A percentile compares a stretch with the other conserved stretches of the same genome.
Evolutionary conservation across 2,888 invertebrate genomes (phyloP).

Genomic region (Tuberolachnus salignus): DNA sequence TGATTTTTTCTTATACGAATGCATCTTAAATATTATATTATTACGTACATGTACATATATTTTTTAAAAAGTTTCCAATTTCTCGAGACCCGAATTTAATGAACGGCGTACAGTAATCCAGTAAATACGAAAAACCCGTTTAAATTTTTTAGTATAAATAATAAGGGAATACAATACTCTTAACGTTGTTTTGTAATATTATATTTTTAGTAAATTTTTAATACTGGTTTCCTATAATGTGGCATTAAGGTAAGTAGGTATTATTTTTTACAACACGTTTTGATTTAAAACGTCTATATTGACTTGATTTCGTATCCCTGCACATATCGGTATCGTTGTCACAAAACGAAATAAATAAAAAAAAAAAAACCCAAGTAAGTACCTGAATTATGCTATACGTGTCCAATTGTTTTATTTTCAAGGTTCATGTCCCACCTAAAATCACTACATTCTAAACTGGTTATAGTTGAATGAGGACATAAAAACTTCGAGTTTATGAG

Average conservation of each 20-base stretch:
- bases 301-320: slow-evolving; percentile 1
- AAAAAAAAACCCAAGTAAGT: slow-evolving; percentile 31
- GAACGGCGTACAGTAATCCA: slow-evolving; percentile 15
- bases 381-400: slow-evolving; percentile 3
- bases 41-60: background rate
- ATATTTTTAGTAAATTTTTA: slow-evolving; percentile 7
- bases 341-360: slow-evolving; percentile 20
- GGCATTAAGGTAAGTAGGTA: background rate
- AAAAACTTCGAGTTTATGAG: slow-evolving; percentile 39
- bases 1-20: background rate
- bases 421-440: slow-evolving; percentile 29
- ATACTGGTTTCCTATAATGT: slow-evolving; percentile 13
- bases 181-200: slow-evolving; percentile 6
- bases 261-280: background rate
- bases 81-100: slow-evolving; percentile 10
- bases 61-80: background rate
- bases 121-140: slow-evolving; percentile 7
- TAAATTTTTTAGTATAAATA: slow-evolving; percentile 11
- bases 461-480: slow-evolving; percentile 22
- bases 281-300: slow-evolving; percentile 26
- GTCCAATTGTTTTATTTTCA: slow-evolving; percentile 42
- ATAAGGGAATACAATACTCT: background rate
- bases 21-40: background rate
- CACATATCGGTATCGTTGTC: background rate
- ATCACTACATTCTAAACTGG: slow-evolving; percentile 40